These are phyloP conservation scores for Stichopus horrens DNA, from an alignment of 53 echinoderm and acorn worm genomes.

Conservation along the genomic window DNA sequence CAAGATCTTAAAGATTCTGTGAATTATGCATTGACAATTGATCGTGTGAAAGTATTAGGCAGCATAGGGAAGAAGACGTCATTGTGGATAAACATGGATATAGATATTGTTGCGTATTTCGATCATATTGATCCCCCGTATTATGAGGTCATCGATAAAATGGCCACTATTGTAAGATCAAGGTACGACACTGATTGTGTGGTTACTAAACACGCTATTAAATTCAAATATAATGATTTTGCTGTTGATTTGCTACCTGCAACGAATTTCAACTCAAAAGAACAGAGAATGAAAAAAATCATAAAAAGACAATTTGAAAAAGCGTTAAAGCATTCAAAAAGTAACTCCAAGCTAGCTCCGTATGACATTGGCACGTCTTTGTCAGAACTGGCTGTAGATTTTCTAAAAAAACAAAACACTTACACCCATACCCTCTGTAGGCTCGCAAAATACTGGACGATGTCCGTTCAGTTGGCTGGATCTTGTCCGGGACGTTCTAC, in stretches of 20 bases:
- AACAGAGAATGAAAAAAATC: no score
- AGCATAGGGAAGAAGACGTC: slow-evolving; percentile 10
- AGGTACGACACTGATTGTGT: neutral
- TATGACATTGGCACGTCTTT: slow-evolving; percentile 18
- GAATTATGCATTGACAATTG: neutral
- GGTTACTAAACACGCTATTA: neutral
- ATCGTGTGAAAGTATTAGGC: slow-evolving; percentile 17
- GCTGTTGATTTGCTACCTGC: slow-evolving; percentile 21
- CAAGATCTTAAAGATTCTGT: neutral
- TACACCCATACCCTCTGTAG: slow-evolving; percentile 11
- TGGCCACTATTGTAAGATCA: neutral
- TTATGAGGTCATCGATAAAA: neutral
- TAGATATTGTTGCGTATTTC: slow-evolving; percentile 22
- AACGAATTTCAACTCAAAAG: neutral
- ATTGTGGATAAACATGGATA: slow-evolving; percentile 26
- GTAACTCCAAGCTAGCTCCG: no score
- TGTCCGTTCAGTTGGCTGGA: neutral
- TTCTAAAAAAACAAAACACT: neutral
- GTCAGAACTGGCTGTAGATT: slow-evolving; percentile 26
- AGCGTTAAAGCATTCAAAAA: neutral
- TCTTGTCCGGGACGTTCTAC: neutral
- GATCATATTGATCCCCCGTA: neutral
- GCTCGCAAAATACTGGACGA: slow-evolving; percentile 22
- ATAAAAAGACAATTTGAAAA: neutral
- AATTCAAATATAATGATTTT: slow-evolving; percentile 16